Percentiles rank a stretch among this genome's conserved stretches.
Evolutionary conservation across 2,888 invertebrate species (phyloP).

Genomic region (Lasioglossum malachurum): DNA sequence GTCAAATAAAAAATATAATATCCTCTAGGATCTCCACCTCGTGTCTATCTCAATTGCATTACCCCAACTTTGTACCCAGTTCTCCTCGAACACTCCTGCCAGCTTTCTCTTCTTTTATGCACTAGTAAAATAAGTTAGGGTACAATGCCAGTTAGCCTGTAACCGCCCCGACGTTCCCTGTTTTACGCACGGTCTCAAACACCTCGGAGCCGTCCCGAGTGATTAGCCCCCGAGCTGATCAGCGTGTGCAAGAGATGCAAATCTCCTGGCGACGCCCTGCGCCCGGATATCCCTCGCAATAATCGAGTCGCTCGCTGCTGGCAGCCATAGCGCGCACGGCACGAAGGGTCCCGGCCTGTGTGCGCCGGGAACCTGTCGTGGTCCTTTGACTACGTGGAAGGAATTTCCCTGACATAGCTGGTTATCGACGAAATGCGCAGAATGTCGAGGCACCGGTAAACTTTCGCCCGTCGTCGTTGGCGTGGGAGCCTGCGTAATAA

Average conservation of each 20-base stretch:
- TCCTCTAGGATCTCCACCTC: no score
- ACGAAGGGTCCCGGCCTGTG: slow-evolving; percentile 28
- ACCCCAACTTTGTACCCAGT: no score
- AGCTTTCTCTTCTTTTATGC: no score
- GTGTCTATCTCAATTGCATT: no score
- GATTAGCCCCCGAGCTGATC: slow-evolving; percentile 30
- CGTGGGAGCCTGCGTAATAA: slow-evolving; percentile 21
- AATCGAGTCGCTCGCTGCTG: slow-evolving; percentile 9
- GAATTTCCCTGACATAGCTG: slow-evolving; percentile 48
- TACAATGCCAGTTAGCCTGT: neutral
- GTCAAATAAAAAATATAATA: neutral
- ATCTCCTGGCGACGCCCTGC: slow-evolving; percentile 23
- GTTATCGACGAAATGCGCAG: slow-evolving; percentile 50
- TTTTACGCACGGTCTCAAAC: neutral
- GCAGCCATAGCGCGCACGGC: neutral
- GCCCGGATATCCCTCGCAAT: slow-evolving; percentile 25
- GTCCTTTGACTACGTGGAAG: slow-evolving; percentile 58
- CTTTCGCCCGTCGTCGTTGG: slow-evolving; percentile 20
- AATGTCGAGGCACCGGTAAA: slow-evolving; percentile 38
- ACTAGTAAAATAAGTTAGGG: no score
- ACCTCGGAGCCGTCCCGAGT: slow-evolving; percentile 11
- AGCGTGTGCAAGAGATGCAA: slow-evolving; percentile 35
- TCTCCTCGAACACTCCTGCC: no score
- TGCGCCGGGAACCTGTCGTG: slow-evolving; percentile 8
- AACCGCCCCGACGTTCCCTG: neutral